phyloP scores from a whole-genome alignment of 1,140 invertebrate genomes.

The Archivesica marissinica region DNA sequence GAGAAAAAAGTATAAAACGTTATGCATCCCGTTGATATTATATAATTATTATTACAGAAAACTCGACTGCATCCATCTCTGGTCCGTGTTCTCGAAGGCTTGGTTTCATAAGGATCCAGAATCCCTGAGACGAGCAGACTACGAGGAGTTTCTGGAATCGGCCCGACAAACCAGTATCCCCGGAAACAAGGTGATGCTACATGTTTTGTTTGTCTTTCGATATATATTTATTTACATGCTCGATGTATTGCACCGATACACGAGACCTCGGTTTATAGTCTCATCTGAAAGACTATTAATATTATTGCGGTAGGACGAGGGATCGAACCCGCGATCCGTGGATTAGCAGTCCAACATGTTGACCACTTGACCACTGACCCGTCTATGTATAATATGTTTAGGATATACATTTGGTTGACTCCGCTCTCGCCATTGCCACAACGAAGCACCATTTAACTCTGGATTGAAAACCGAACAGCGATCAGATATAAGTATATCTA shows the following conservation, averaged over 20 bases:
- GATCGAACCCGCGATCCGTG: neutral
- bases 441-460: no score
- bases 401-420: no score
- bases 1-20: neutral
- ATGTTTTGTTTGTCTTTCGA: neutral
- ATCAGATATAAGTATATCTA: no score
- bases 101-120: slow-evolving; percentile 11
- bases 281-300: neutral
- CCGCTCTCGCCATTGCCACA: no score
- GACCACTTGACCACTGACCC: no score
- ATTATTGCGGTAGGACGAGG: neutral
- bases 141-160: neutral
- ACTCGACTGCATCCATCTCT: slow-evolving; percentile 6
- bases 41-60: neutral
- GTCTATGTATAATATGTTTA: no score
- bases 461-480: no score
- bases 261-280: no score
- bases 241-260: neutral
- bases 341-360: no score
- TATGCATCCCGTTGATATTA: neutral
- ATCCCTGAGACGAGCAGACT: neutral
- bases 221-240: neutral
- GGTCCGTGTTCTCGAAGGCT: neutral
- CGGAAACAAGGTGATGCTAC: slow-evolving; percentile 3
- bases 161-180: neutral